phyloP scores from a whole-genome alignment of 2,888 invertebrate species.

The Alcis repandata region DNA sequence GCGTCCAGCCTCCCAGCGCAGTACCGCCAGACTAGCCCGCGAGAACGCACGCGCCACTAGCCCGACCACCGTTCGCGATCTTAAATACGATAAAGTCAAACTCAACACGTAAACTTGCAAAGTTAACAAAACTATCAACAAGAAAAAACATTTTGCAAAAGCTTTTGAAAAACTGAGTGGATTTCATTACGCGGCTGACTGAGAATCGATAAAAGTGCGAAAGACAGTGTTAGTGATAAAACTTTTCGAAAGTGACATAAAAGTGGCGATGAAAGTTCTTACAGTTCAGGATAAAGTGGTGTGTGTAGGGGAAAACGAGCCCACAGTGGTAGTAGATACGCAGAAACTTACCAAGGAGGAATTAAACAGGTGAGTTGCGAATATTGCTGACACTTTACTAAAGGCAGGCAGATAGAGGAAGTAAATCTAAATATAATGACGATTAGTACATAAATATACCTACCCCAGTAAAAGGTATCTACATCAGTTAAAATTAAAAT shows the following conservation, averaged over 20 bases:
- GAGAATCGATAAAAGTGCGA: slow-evolving; percentile 20
- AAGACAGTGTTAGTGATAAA: slow-evolving; percentile 22
- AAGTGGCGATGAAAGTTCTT: slow-evolving; percentile 76
- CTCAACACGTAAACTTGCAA: slow-evolving; percentile 20
- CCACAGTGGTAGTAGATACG: slow-evolving; percentile 67
- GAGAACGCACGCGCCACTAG: slow-evolving; percentile 54
- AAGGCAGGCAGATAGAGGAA: background rate
- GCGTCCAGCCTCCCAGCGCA: slow-evolving; percentile 49
- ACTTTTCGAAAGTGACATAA: slow-evolving; percentile 29
- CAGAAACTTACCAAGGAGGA: slow-evolving; percentile 75
- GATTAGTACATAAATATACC: too few relatives aligned
- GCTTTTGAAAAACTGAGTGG: slow-evolving; percentile 6
- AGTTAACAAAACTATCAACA: background rate
- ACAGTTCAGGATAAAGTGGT: slow-evolving; percentile 74
- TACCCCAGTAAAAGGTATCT: too few relatives aligned
- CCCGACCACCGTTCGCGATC: slow-evolving; percentile 54
- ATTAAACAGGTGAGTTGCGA: slow-evolving; percentile 71
- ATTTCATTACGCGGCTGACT: background rate
- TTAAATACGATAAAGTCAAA: slow-evolving; percentile 62
- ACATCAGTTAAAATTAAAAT: too few relatives aligned
- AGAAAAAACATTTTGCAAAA: background rate
- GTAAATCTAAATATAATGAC: background rate
- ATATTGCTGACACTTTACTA: background rate
- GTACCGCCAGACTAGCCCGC: slow-evolving; percentile 51
- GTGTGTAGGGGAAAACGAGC: slow-evolving; percentile 74